Evolutionary conservation across 2,888 invertebrate genomes (phyloP), one percentile per base, ranked within the genome.

Genomic region (Dryomyza anilis): DNA sequence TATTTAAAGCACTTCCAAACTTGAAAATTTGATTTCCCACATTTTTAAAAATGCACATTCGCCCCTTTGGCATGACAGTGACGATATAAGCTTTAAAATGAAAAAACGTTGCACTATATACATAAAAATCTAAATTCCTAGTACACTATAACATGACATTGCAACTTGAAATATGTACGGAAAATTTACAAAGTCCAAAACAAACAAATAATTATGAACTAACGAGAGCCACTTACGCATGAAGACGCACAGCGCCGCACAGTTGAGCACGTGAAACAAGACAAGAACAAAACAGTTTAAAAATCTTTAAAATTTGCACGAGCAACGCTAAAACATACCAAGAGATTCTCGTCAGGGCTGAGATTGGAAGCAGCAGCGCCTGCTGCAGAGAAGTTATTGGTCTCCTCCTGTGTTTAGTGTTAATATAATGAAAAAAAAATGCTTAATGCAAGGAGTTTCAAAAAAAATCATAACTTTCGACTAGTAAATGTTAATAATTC

Each of bases 331-430:
- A 43, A 67, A 83, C 84, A 85, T 88, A 92, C 92, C 89, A 90
- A 87, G 72, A 87, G 85, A 79, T 89, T 89, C 73, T 87, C 86
- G 84, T 91, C 90, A 76, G 91, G 91, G 77, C 89, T 89, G 75
- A 90, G 88, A 83, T 89, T 89, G 84, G 86, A 88, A 81, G 90
- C 89, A 76, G 89, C 87, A 73, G 90, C 87, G 68, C 88, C 89
- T 56, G 64, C 25, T 56, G 64, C 25, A 36, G 67, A 52, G 12
- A 63, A 63, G 55, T 87, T 87, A 82, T 87, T 82, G 82, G 85
- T 85, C 85, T 88, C 89, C 75, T 90, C 89, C 88, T 91, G 85
- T 50, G 21, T 60, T 30, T 52, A 23, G 39, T 48, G 45, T 57
- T 50, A 50, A 64, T 58, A 65, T 43, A 39, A 21, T 27, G 30